These are phyloP conservation scores for Onychomys torridus DNA, from an alignment of 2,797 vertebrate species.

Conservation along the genomic window DNA sequence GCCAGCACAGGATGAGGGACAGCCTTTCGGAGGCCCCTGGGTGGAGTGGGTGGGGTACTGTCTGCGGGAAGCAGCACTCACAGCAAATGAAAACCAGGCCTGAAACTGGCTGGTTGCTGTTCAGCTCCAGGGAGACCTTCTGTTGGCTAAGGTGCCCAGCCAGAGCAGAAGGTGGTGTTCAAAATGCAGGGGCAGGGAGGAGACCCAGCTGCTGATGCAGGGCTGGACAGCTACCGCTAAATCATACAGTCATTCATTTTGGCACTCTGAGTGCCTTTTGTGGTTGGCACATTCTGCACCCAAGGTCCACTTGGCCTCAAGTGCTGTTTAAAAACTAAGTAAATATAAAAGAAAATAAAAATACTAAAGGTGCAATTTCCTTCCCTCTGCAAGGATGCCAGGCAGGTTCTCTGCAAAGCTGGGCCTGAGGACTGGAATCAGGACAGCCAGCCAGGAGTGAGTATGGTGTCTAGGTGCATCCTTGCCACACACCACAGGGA, in stretches of 20 bases:
- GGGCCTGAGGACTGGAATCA: neutral
- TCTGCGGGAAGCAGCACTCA: conserved; percentile 69
- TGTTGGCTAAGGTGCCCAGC: neutral
- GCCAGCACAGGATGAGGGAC: conserved; percentile 73
- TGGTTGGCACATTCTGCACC: conserved; percentile 21
- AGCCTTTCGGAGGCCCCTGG: conserved; percentile 70
- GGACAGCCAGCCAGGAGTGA: rapidly evolving
- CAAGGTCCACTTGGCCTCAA: conserved; percentile 68
- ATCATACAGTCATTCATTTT: neutral
- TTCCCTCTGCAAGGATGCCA: conserved; percentile 43
- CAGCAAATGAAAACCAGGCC: conserved; percentile 77
- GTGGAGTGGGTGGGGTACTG: conserved; percentile 73
- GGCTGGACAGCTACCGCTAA: neutral
- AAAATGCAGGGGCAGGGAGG: neutral
- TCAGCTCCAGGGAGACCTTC: neutral
- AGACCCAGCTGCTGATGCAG: neutral
- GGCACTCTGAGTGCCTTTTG: conserved; percentile 14
- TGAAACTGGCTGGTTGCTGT: conserved; percentile 27
- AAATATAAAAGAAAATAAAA: conserved; percentile 55
- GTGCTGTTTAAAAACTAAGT: neutral
- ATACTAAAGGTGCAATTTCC: conserved; percentile 60
- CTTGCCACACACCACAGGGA: neutral
- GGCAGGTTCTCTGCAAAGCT: neutral
- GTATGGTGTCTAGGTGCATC: neutral
- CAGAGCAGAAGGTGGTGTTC: neutral